Evolutionary conservation across 2,888 invertebrate species (phyloP), one percentile per base, ranked within the genome.

Genomic region (Apamea sordens): DNA sequence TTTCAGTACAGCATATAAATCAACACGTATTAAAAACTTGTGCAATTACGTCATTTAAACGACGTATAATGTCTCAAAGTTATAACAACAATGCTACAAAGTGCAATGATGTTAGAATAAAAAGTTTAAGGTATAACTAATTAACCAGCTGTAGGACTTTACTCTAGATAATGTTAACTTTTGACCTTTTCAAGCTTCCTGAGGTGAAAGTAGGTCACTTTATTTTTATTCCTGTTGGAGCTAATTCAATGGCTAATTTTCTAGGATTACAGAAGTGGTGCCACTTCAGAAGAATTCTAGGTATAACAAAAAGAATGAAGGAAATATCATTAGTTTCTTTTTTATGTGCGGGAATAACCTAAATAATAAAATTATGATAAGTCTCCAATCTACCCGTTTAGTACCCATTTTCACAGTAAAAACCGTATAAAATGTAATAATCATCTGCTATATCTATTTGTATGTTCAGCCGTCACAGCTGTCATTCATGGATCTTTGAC

Each of bases 11-110:
- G 6, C 28, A 36, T 47, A 73, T 65, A 64, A 80, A 64, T 73
- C 41, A 64, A 28, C 15, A 64, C 36, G 28, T 47, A 24, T 56
- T 28, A n/a, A 28, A 47, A 79, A 80, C 73, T 80, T 79, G 65
- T 47, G 28, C 47, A 65, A 79, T 79, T 65, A 81, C 47, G 18
- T 18, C 13, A 65, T 36, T 56, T 65, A 0, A 24, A 65, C 18
- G n/a, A 72, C 64, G 13, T 47, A 15, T 50, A 50, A 76, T 56
- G 36, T 53, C 44, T 53, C 8, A 24, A 79, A 79, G 32, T 32
- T 36, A 18, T 47, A 56, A 32, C 53, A 63, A 80, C 5, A 70
- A 78, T 24, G n/a, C 21, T 32, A 13, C 18, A 18, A 32, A 7
- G 5, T 77, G 56, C 56, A 65, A 15, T 44, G 7, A 6, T 59